These are phyloP conservation scores for Galbula dea DNA, from an alignment of 2,113 vertebrate species.

Conservation along the genomic window DNA sequence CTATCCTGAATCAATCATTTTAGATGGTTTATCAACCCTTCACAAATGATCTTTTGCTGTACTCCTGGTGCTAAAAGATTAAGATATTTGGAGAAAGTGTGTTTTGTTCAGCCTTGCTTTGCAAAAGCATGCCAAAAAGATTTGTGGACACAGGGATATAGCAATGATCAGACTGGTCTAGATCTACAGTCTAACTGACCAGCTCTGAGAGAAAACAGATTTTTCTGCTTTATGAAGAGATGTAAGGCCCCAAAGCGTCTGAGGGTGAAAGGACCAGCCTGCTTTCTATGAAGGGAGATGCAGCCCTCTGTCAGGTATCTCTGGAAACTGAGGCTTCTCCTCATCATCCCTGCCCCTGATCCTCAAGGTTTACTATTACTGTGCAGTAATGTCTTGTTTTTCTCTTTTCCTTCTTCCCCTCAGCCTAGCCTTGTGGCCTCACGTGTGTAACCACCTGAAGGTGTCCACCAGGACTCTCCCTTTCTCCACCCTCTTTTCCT, in stretches of 20 bases:
- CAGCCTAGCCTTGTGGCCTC: neutral
- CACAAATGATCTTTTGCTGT: neutral
- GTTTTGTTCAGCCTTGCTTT: neutral
- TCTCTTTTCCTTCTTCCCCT: neutral
- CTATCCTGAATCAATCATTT: neutral
- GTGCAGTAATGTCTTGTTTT: neutral
- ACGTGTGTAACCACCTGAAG: neutral
- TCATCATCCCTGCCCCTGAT: neutral
- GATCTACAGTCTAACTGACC: neutral
- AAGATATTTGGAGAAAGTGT: neutral
- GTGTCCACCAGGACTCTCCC: neutral
- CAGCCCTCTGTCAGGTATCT: neutral
- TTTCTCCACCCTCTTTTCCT: neutral
- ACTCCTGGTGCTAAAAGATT: neutral
- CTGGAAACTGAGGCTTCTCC: neutral
- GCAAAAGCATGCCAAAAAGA: neutral
- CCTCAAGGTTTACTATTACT: neutral
- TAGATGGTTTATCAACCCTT: neutral
- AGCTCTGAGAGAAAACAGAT: neutral
- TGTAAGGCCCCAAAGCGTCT: neutral
- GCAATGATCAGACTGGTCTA: neutral
- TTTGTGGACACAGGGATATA: neutral
- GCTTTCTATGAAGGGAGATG: neutral
- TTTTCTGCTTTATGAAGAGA: neutral
- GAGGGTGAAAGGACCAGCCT: neutral